Percentiles rank a stretch among this genome's conserved stretches.
phyloP scores from a whole-genome alignment of 2,797 vertebrate genomes.

The Scarus forsteni region DNA sequence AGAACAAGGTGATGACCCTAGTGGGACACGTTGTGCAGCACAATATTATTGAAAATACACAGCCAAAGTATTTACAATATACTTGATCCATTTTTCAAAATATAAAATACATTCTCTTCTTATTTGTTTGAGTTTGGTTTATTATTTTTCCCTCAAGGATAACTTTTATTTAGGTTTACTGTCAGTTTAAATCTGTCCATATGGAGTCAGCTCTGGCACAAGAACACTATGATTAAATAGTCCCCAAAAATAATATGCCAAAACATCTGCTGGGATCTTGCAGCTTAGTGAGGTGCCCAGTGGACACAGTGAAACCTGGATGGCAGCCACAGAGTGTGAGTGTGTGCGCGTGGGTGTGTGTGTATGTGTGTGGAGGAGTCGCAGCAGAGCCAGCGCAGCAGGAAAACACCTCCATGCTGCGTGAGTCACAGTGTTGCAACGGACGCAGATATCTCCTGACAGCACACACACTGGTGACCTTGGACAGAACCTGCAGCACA shows the following conservation, averaged over 20 bases:
- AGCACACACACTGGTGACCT: conserved; percentile 56
- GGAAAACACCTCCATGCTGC: conserved; percentile 55
- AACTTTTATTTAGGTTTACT: conserved; percentile 16
- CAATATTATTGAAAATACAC: too few relatives aligned
- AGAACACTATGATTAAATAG: conserved; percentile 36
- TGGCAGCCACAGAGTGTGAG: conserved; percentile 12
- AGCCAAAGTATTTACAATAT: neutral
- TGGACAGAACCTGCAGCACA: conserved; percentile 42
- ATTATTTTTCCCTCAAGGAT: neutral
- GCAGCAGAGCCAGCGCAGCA: conserved; percentile 4
- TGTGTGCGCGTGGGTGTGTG: conserved; percentile 21
- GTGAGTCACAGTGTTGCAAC: conserved; percentile 51
- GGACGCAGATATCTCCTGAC: conserved; percentile 35
- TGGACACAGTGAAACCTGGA: conserved; percentile 42
- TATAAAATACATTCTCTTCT: neutral
- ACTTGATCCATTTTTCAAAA: neutral
- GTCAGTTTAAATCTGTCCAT: conserved; percentile 21
- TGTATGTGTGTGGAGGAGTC: conserved; percentile 29
- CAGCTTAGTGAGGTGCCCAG: conserved; percentile 12
- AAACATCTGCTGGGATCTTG: conserved; percentile 49
- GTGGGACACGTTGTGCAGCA: too few relatives aligned
- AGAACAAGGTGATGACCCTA: too few relatives aligned
- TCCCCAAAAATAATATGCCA: conserved; percentile 38
- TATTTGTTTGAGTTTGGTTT: neutral
- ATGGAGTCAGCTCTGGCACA: conserved; percentile 24